A percentile compares a stretch with the other conserved stretches of the same genome.
phyloP scores from a whole-genome alignment of 1,140 invertebrate species.

The Limonius californicus region DNA sequence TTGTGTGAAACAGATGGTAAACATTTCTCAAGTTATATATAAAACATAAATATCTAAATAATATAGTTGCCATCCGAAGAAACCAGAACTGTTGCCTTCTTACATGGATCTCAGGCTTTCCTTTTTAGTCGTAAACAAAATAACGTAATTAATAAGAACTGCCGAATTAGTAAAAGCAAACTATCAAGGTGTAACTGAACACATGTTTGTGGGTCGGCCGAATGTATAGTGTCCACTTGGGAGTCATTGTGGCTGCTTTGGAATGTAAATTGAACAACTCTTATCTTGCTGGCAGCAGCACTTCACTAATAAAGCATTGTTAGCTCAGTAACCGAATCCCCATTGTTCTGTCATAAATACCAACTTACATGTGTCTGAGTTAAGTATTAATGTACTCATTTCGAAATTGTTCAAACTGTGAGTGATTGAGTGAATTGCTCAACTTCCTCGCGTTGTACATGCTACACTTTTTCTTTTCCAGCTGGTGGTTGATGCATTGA shows the following conservation, averaged over 20 bases:
- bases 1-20: too few species aligned
- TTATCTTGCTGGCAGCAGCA: constrained; percentile 40
- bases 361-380: constrained; percentile 25
- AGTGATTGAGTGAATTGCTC: neutral
- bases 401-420: neutral
- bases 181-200: constrained; percentile 26
- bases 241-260: constrained; percentile 39
- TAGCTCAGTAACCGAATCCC: constrained; percentile 40
- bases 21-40: too few species aligned
- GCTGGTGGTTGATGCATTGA: too few species aligned
- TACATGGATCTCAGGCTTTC: too few species aligned
- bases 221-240: constrained; percentile 40
- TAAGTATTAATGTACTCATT: constrained; percentile 19
- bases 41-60: too few species aligned
- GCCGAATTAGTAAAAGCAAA: constrained; percentile 14
- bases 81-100: too few species aligned
- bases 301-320: constrained; percentile 46
- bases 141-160: neutral
- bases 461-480: too few species aligned
- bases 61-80: too few species aligned
- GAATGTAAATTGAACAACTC: constrained; percentile 45
- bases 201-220: constrained; percentile 32
- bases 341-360: constrained; percentile 39
- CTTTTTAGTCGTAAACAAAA: too few species aligned
- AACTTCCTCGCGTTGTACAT: too few species aligned